These are phyloP conservation scores for Platysternon megacephalum DNA, from an alignment of 2,113 vertebrate genomes.

Conservation along the genomic window DNA sequence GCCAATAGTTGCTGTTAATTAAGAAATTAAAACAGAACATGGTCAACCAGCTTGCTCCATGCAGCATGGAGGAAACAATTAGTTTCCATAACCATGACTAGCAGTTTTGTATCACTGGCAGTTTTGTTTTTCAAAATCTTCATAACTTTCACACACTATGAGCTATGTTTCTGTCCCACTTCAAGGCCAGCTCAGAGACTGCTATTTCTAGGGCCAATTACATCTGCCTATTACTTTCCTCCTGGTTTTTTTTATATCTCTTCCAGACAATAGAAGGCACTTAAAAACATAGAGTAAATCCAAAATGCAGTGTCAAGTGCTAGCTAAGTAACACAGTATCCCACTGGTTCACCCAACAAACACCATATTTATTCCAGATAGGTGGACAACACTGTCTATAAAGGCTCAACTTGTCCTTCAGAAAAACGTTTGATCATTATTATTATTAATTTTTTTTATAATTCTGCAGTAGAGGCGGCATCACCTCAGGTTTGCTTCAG, in stretches of 20 bases:
- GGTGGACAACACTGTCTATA: accelerated
- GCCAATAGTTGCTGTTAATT: not conserved
- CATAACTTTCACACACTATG: not conserved
- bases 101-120: accelerated
- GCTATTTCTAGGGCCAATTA: not conserved
- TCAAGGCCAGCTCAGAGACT: not conserved
- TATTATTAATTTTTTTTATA: not conserved
- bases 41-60: not conserved
- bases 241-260: not conserved
- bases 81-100: not conserved
- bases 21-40: not conserved
- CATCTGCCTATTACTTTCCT: accelerated
- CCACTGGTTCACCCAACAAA: accelerated
- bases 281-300: not conserved
- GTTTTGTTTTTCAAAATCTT: not conserved
- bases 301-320: not conserved
- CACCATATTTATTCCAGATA: not conserved
- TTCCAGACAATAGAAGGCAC: not conserved
- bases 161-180: accelerated
- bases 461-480: not conserved
- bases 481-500: not conserved
- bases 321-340: not conserved
- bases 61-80: not conserved
- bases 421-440: not conserved
- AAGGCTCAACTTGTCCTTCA: not conserved